phyloP scores from a whole-genome alignment of 2,797 vertebrate genomes.

The Buceros bicornis region DNA sequence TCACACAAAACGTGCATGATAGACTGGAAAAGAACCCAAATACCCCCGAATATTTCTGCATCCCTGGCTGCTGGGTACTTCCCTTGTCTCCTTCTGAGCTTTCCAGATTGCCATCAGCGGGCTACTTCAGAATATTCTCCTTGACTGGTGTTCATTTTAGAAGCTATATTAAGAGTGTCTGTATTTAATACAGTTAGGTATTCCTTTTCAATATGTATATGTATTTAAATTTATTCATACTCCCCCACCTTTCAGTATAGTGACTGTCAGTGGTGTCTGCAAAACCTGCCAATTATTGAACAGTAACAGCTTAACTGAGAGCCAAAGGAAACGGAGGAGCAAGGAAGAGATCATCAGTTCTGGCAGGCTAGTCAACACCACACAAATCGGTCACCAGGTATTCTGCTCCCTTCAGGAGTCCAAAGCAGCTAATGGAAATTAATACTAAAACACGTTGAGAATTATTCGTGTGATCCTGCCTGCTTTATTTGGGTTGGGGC shows the following conservation, averaged over 20 bases:
- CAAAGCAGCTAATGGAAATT: not conserved
- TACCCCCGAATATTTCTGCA: not conserved
- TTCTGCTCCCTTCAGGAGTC: not conserved
- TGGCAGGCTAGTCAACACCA: not conserved
- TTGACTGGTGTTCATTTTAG: not conserved
- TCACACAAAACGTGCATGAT: not conserved
- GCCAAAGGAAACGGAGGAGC: not conserved
- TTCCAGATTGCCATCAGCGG: not conserved
- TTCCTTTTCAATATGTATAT: slow-evolving; percentile 3
- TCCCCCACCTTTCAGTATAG: not conserved
- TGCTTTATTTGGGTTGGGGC: not conserved
- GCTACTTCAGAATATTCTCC: not conserved
- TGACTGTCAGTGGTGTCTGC: slow-evolving; percentile 12
- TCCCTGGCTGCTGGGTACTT: not conserved
- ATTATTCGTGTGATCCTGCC: not conserved
- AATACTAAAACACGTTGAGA: not conserved
- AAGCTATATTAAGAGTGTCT: not conserved
- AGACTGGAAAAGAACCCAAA: not conserved
- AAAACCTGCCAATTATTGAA: slow-evolving; percentile 49
- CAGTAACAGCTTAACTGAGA: slow-evolving; percentile 37
- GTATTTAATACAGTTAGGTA: not conserved
- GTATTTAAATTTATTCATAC: slow-evolving; percentile 54
- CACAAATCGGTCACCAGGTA: not conserved
- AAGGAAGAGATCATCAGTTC: not conserved
- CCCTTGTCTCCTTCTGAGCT: not conserved